Conservation (phyloP, 2,113 vertebrate genomes). For the Eurystomus gularis region DNA sequence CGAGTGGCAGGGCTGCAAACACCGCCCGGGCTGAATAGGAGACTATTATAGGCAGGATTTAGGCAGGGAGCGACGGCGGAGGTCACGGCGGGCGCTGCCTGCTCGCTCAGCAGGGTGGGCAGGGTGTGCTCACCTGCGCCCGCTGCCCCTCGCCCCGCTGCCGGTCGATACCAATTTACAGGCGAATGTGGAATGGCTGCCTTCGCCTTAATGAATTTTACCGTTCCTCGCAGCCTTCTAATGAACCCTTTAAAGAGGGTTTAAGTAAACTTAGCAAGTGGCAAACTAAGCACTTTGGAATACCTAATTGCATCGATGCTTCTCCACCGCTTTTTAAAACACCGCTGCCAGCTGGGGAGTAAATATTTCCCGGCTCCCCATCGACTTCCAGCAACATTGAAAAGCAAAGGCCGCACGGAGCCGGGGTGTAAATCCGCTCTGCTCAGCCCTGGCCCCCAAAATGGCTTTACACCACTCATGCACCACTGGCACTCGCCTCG, state of each 20-base stretch:
- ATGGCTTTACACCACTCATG: not conserved
- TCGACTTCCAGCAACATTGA: not conserved
- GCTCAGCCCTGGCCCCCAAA: not conserved
- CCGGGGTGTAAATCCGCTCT: not conserved
- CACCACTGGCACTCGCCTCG: fast-evolving
- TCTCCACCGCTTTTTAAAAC: not conserved
- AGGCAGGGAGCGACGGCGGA: conserved; percentile 46
- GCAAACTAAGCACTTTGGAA: conserved; percentile 62
- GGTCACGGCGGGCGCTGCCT: conserved; percentile 62
- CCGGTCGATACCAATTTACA: conserved; percentile 85
- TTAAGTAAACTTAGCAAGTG: conserved; percentile 78
- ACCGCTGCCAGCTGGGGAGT: not conserved
- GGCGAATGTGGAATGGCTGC: conserved; percentile 80
- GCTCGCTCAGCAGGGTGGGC: conserved; percentile 59
- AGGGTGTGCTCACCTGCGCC: conserved; percentile 72
- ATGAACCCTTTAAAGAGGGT: conserved; percentile 78
- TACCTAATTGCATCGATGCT: conserved; percentile 19
- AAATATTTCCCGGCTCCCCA: not conserved
- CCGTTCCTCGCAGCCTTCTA: conserved; percentile 76
- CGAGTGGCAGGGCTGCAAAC: conserved; percentile 52
- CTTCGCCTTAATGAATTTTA: conserved; percentile 83
- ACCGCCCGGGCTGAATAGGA: conserved; percentile 53
- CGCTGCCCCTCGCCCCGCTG: conserved; percentile 14
- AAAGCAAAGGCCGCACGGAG: not conserved
- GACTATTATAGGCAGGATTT: conserved; percentile 72